phyloP scores from a whole-genome alignment of 64 coral and sea anemone genomes.

The Montipora efflorescens region DNA sequence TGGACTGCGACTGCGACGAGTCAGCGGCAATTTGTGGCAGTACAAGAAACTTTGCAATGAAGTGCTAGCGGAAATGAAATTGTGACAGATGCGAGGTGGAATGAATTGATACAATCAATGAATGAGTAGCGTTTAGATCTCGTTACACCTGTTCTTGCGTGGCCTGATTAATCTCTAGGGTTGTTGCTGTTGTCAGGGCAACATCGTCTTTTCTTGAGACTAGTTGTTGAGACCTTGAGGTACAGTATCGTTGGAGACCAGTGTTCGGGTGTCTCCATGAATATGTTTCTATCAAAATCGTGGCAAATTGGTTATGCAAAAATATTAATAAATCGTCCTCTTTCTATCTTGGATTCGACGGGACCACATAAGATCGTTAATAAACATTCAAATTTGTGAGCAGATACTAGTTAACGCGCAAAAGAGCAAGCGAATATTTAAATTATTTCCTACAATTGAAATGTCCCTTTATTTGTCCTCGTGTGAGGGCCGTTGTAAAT shows the following conservation, averaged over 20 bases:
- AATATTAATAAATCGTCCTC: background rate
- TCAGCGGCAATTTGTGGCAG: constrained; percentile 94
- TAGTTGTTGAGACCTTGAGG: background rate
- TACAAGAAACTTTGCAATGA: constrained; percentile 98
- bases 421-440: background rate
- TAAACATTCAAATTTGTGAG: background rate
- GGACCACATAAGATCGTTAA: background rate
- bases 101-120: background rate
- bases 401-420: background rate
- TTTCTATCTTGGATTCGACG: background rate
- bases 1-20: constrained; percentile 86
- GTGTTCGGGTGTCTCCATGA: no score
- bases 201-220: background rate
- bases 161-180: background rate
- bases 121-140: background rate
- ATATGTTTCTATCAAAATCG: no score
- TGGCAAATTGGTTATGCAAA: background rate
- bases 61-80: constrained; percentile 88
- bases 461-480: background rate
- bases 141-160: constrained; percentile 5
- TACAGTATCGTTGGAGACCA: background rate
- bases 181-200: background rate
- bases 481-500: background rate
- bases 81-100: constrained; percentile 48
- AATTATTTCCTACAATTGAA: constrained; percentile 12